Conservation (phyloP, 1,140 invertebrate species). For the Mylabris phalerata region DNA sequence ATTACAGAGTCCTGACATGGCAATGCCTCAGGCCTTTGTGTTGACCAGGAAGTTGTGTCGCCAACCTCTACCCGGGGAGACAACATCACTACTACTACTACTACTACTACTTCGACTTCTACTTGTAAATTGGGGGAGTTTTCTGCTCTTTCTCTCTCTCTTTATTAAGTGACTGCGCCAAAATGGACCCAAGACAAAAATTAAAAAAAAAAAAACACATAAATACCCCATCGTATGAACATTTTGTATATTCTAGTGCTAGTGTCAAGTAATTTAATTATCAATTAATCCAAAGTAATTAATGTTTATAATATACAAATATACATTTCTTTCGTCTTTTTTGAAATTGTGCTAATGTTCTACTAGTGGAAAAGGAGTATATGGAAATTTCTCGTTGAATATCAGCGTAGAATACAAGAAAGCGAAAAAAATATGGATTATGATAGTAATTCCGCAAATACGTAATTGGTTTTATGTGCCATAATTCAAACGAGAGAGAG, state of each 20-base stretch:
- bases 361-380: slow-evolving; percentile 5
- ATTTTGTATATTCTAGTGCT: slow-evolving; percentile 38
- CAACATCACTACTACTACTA: neutral
- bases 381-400: slow-evolving; percentile 3
- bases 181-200: slow-evolving; percentile 23
- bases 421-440: too few relatives aligned
- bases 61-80: slow-evolving; percentile 22
- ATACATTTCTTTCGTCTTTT: slow-evolving; percentile 6
- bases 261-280: slow-evolving; percentile 30
- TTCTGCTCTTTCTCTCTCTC: too few relatives aligned
- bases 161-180: slow-evolving; percentile 27
- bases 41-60: slow-evolving; percentile 27
- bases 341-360: neutral
- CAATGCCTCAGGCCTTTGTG: slow-evolving; percentile 28
- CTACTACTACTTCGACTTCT: slow-evolving; percentile 18
- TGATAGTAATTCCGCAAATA: slow-evolving; percentile 13
- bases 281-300: slow-evolving; percentile 27
- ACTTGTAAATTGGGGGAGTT: too few relatives aligned
- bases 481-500: slow-evolving; percentile 16
- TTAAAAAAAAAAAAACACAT: too few relatives aligned
- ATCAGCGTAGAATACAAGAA: slow-evolving; percentile 21
- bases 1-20: slow-evolving; percentile 29
- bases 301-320: slow-evolving; percentile 16
- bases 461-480: slow-evolving; percentile 28
- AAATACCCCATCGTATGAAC: neutral